Conservation (phyloP, 1,140 invertebrate genomes). For the Magallana gigas region DNA sequence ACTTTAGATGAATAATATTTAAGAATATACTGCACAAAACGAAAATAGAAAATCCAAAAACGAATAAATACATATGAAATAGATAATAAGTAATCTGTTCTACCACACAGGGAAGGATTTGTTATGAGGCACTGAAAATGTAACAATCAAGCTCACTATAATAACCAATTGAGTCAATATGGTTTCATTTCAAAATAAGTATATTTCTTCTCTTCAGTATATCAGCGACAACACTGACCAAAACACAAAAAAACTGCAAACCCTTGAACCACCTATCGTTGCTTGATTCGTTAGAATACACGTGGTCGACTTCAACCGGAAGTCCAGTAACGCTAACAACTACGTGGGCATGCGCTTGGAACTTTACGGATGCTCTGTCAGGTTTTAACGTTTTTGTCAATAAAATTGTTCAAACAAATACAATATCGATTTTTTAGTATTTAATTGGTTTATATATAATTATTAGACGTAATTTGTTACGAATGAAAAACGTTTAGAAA, state of each 20-base stretch:
- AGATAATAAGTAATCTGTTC: conserved; percentile 73
- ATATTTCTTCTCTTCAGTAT: neutral
- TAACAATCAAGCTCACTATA: no score
- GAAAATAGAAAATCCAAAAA: no score
- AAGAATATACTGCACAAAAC: no score
- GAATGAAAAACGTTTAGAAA: conserved; percentile 73
- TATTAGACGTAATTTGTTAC: neutral
- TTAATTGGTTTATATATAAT: no score
- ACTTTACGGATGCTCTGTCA: conserved; percentile 40
- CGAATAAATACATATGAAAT: no score
- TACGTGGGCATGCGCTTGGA: conserved; percentile 45
- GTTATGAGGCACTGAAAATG: no score
- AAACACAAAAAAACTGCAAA: neutral
- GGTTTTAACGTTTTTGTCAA: neutral
- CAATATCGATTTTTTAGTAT: no score
- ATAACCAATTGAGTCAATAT: no score
- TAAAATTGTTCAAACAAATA: neutral
- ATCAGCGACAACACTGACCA: neutral
- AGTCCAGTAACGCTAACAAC: conserved; percentile 22
- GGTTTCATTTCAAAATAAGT: no score
- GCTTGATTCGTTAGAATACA: conserved; percentile 24
- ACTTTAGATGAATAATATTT: no score
- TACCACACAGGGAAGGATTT: neutral
- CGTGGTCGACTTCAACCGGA: conserved; percentile 38
- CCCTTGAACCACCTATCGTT: conserved; percentile 22